These are phyloP conservation scores for Thelaira solivaga DNA, from an alignment of 2,888 invertebrate species.

Conservation along the genomic window DNA sequence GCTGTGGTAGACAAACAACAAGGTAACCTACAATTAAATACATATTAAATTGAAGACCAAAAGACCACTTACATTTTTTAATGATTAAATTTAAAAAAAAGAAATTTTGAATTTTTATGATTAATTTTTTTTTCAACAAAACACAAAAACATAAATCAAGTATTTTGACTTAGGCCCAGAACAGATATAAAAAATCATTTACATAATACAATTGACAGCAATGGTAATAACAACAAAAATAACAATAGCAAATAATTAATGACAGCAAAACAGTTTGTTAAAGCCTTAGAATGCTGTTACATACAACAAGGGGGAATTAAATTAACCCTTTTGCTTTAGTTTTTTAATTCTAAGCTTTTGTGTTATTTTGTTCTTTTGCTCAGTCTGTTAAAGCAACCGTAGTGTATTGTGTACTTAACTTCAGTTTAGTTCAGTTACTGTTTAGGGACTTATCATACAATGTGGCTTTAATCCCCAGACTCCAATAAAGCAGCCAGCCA, in stretches of 20 bases:
- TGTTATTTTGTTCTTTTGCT: constrained; percentile 19
- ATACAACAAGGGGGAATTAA: too few relatives aligned
- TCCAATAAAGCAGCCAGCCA: constrained; percentile 48
- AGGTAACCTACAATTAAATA: too few relatives aligned
- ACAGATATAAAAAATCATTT: constrained; percentile 25
- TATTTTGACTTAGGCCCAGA: constrained; percentile 37
- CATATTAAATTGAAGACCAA: constrained; percentile 13
- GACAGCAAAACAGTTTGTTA: constrained; percentile 38
- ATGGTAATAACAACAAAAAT: constrained; percentile 15
- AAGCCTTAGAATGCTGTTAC: too few relatives aligned
- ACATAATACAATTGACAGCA: constrained; percentile 46
- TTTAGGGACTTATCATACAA: constrained; percentile 50
- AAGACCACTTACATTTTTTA: neutral
- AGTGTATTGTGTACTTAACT: constrained; percentile 18
- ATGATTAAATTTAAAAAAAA: neutral
- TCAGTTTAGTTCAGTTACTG: constrained; percentile 13
- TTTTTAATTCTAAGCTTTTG: neutral
- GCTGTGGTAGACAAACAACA: constrained; percentile 29
- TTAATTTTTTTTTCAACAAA: neutral
- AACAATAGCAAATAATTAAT: constrained; percentile 44
- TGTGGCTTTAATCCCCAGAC: constrained; percentile 60
- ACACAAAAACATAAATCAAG: neutral
- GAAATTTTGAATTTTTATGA: neutral
- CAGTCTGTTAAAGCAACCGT: constrained; percentile 40
- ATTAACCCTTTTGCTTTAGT: neutral